These are phyloP conservation scores for Circaetus cinerascens DNA, from an alignment of 2,113 vertebrate genomes.

Conservation along the genomic window DNA sequence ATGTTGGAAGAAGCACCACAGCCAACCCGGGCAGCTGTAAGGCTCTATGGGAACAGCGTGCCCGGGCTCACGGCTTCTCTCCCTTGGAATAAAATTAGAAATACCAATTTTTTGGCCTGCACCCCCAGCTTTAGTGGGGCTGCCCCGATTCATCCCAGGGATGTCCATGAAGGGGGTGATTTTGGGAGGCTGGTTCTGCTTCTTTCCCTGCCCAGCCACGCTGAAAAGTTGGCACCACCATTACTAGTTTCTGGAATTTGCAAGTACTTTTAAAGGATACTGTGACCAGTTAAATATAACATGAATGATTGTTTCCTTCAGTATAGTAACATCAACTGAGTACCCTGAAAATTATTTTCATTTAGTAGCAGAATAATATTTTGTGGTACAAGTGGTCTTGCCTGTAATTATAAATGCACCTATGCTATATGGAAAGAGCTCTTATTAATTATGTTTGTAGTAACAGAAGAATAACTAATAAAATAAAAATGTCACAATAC, in stretches of 20 bases:
- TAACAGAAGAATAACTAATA: background rate
- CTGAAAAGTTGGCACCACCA: background rate
- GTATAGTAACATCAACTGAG: background rate
- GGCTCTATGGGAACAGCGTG: background rate
- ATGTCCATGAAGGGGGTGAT: background rate
- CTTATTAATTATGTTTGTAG: background rate
- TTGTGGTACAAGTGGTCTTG: background rate
- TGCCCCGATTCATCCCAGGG: background rate
- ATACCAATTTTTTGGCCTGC: rapidly evolving
- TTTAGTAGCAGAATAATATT: background rate
- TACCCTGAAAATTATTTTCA: background rate
- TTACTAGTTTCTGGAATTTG: background rate
- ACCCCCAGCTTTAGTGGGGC: background rate
- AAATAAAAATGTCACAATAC: background rate
- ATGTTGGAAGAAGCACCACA: background rate
- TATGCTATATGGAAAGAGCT: background rate
- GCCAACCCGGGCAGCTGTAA: background rate
- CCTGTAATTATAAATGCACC: background rate
- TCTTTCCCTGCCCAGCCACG: background rate
- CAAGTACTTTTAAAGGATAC: background rate
- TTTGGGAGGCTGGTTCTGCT: background rate
- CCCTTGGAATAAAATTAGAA: background rate
- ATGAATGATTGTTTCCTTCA: background rate
- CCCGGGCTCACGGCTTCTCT: rapidly evolving
- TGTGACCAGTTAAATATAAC: background rate